Conservation (phyloP, 1,140 invertebrate species). For the Calephelis nemesis region DNA sequence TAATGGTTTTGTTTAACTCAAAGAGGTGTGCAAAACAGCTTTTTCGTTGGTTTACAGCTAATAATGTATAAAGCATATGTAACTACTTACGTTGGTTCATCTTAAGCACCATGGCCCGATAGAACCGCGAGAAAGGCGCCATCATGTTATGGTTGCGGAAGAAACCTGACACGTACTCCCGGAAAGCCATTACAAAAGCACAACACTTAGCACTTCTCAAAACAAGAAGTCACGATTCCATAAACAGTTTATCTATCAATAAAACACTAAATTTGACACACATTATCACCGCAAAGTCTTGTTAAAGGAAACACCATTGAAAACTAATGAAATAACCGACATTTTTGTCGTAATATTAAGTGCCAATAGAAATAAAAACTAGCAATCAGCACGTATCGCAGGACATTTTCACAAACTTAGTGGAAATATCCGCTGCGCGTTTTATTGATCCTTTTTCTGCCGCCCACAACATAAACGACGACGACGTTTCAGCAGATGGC, state of each 20-base stretch:
- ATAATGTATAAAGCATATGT: background rate
- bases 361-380: slow-evolving; percentile 15
- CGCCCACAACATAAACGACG: slow-evolving; percentile 38
- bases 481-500: background rate
- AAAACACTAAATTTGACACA: slow-evolving; percentile 73
- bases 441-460: slow-evolving; percentile 54
- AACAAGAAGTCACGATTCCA: slow-evolving; percentile 39
- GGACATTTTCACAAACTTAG: slow-evolving; percentile 34
- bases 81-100: slow-evolving; percentile 69
- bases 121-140: slow-evolving; percentile 67
- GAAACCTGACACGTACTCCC: slow-evolving; percentile 49
- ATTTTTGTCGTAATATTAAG: slow-evolving; percentile 27
- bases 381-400: slow-evolving; percentile 13
- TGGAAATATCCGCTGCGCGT: slow-evolving; percentile 54
- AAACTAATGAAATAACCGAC: slow-evolving; percentile 28
- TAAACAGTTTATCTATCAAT: slow-evolving; percentile 50
- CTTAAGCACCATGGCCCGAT: slow-evolving; percentile 72
- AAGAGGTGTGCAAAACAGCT: too few species aligned
- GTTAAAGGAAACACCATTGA: slow-evolving; percentile 22
- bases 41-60: background rate
- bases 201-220: slow-evolving; percentile 19
- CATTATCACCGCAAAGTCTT: slow-evolving; percentile 64
- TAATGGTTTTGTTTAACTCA: too few species aligned
- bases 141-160: slow-evolving; percentile 61
- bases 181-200: slow-evolving; percentile 49